phyloP scores from a whole-genome alignment of 2,888 invertebrate species.

The Tenthredo distinguenda region DNA sequence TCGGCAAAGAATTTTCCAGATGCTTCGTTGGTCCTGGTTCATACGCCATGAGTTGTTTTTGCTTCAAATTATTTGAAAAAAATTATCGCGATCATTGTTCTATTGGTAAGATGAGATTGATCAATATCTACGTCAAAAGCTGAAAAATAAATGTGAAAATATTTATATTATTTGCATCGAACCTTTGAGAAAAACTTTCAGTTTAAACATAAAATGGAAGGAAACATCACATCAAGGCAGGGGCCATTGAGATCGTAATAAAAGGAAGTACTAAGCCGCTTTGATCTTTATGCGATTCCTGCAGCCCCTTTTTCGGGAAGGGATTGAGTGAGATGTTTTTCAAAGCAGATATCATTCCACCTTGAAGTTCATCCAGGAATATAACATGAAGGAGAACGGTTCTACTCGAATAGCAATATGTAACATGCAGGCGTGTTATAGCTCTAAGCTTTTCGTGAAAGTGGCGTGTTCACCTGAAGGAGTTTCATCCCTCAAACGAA shows the following conservation, averaged over 20 bases:
- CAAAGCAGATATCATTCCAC: slow-evolving; percentile 37
- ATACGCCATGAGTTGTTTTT: not conserved
- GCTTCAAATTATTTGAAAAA: not conserved
- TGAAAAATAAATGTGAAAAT: not conserved
- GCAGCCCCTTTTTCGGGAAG: slow-evolving; percentile 31
- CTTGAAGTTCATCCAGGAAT: slow-evolving; percentile 27
- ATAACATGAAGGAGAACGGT: slow-evolving; percentile 15
- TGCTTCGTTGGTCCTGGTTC: not conserved
- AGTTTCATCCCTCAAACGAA: not conserved
- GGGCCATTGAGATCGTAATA: slow-evolving; percentile 37
- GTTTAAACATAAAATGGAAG: not conserved
- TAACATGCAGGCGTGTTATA: slow-evolving; percentile 4
- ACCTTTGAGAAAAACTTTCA: slow-evolving; percentile 10
- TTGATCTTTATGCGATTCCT: slow-evolving; percentile 47
- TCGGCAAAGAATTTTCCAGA: not conserved
- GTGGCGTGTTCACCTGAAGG: not conserved
- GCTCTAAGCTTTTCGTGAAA: not conserved
- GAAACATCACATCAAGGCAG: not conserved
- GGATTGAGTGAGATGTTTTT: slow-evolving; percentile 41
- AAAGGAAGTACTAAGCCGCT: slow-evolving; percentile 36
- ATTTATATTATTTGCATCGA: not conserved
- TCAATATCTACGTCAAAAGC: not conserved
- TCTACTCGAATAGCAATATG: slow-evolving; percentile 31
- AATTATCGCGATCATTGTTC: not conserved
- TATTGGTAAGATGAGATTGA: not conserved